A percentile compares a stretch with the other conserved stretches of the same genome.
Evolutionary conservation across 2,797 vertebrate species (phyloP).

Genomic region (Macroramphosus scolopax): DNA sequence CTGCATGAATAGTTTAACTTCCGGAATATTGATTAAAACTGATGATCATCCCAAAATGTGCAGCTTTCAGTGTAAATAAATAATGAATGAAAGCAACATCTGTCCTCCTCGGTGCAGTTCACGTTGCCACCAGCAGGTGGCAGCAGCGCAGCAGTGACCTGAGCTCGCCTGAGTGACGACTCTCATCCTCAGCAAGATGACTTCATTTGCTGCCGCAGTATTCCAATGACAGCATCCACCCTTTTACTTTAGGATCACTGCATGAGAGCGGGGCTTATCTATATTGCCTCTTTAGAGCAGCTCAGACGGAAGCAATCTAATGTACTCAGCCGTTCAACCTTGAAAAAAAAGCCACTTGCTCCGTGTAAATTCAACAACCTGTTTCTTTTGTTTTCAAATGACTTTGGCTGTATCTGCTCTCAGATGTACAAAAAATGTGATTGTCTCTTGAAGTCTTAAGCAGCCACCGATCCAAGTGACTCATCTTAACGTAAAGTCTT

Average conservation of each 20-base stretch:
- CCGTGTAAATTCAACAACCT: slow-evolving; percentile 7
- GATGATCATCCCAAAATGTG: too few species aligned
- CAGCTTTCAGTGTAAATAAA: too few species aligned
- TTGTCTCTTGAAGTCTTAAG: slow-evolving; percentile 22
- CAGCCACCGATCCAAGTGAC: slow-evolving; percentile 25
- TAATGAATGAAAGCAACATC: too few species aligned
- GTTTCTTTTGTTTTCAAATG: slow-evolving; percentile 17
- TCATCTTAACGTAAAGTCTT: slow-evolving; percentile 40
- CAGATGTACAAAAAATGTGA: slow-evolving; percentile 3
- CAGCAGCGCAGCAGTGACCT: slow-evolving; percentile 34
- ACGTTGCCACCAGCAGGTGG: slow-evolving; percentile 44
- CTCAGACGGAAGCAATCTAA: slow-evolving; percentile 1
- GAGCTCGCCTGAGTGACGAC: too few species aligned
- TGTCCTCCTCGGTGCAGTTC: neutral
- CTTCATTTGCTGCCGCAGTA: slow-evolving; percentile 45
- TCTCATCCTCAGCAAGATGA: slow-evolving; percentile 21
- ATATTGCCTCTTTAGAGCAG: neutral
- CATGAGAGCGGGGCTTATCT: neutral
- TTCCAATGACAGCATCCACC: slow-evolving; percentile 24
- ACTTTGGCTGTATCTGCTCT: slow-evolving; percentile 14
- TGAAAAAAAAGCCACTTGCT: neutral
- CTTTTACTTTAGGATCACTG: neutral
- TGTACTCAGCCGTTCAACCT: slow-evolving; percentile 3
- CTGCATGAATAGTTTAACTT: too few species aligned
- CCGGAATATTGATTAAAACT: too few species aligned